A percentile compares a stretch with the other conserved stretches of the same genome.
Conservation (phyloP, 1,140 invertebrate genomes). For the Magallana gigas region DNA sequence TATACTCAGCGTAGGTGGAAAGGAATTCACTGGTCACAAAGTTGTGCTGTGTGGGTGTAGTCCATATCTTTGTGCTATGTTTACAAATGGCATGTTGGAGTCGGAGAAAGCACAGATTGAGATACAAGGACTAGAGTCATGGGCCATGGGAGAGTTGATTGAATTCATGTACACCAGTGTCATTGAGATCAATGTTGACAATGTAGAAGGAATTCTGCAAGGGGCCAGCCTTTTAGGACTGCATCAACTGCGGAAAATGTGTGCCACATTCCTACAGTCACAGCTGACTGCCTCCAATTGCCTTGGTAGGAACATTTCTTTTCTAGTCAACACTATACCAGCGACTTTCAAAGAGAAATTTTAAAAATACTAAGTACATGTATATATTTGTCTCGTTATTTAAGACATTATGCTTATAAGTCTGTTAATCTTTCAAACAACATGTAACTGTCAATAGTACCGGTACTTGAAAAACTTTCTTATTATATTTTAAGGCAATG, state of each 20-base stretch:
- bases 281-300: slow-evolving; percentile 76
- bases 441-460: too few relatives aligned
- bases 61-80: slow-evolving; percentile 77
- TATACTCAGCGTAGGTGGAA: slow-evolving; percentile 86
- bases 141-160: slow-evolving; percentile 88
- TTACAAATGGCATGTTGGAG: slow-evolving; percentile 78
- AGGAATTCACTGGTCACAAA: slow-evolving; percentile 81
- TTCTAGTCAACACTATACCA: not conserved
- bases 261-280: slow-evolving; percentile 74
- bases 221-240: slow-evolving; percentile 75
- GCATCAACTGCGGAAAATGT: slow-evolving; percentile 75
- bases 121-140: slow-evolving; percentile 88
- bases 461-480: too few relatives aligned
- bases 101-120: slow-evolving; percentile 85
- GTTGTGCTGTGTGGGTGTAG: slow-evolving; percentile 76
- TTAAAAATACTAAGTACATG: too few relatives aligned
- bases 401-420: too few relatives aligned
- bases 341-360: too few relatives aligned
- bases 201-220: slow-evolving; percentile 92
- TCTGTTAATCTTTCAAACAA: too few relatives aligned
- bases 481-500: too few relatives aligned
- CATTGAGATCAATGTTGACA: slow-evolving; percentile 84
- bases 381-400: too few relatives aligned
- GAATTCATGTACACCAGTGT: slow-evolving; percentile 93
- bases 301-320: slow-evolving; percentile 65